Base-by-base conservation (phyloP, 2,797 vertebrate genomes). In the Ptychobarbus kaznakovi region DNA sequence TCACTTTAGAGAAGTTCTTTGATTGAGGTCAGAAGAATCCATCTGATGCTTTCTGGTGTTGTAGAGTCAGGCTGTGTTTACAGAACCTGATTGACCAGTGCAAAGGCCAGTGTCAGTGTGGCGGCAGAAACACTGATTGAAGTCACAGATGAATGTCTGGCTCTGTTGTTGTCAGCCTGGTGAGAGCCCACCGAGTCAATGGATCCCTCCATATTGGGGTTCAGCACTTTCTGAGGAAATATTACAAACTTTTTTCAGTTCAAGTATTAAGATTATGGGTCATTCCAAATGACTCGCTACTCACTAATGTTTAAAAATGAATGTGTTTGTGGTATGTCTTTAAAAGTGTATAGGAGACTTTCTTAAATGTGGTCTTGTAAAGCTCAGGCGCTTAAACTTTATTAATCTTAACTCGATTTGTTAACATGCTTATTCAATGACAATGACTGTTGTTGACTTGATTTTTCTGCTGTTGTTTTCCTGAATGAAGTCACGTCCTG, bases 101-200 rank as follows among this genome's bases (percentile, higher is more conserved):
- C 53, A 28, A 86, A 80, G 73, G 84, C 86, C 65, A 88, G 61
- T 66, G 83, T 28, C 68, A 89, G 66, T 80, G 86, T 82, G 40
- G 84, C 84, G 6, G 53, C 68, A 66, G 86, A 85, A 81, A 88
- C 63, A 32, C 73, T 51, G 86, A 84, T 18, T 85, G 68, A 90
- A 85, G 82, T 79, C 1, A 90, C 89, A 25, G 91, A 87, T 51
- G 94, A 90, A 18, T 51, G 86, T 82, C 77, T 82, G 88, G 91
- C 89, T 90, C 92, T 91, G 38, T 93, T 88, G 28, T 89, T 91
- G 4, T 90, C 83, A 1, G 93, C 86, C 81, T 93, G 92, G 85
- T 92, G 91, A 86, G 94, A 92, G 88, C 92, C 92, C 65, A 93
- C 87, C 1, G 94, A 93, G 73, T 92, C 93, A 82, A 82, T 77